Evolutionary conservation across 2,888 invertebrate species (phyloP).

Genomic region (Fragum sueziense): DNA sequence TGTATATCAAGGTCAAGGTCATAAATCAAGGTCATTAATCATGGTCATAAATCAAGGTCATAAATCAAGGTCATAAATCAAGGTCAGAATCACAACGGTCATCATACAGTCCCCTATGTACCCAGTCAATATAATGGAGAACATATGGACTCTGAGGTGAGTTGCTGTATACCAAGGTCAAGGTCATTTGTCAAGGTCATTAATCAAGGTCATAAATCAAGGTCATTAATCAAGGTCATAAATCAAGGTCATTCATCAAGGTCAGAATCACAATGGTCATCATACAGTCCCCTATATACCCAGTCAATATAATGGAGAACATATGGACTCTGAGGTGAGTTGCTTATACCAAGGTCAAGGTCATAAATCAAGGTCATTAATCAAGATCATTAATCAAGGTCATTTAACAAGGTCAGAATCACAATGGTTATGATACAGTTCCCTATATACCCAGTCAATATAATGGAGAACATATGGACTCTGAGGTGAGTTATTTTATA

Average conservation of each 20-base stretch:
- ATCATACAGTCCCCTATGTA: slow-evolving; percentile 60
- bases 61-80: slow-evolving; percentile 67
- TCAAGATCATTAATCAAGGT: too few species aligned
- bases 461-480: slow-evolving; percentile 41
- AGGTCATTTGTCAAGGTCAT: too few species aligned
- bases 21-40: too few species aligned
- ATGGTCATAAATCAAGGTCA: too few species aligned
- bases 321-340: slow-evolving; percentile 55
- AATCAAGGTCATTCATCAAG: slow-evolving; percentile 68
- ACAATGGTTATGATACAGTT: slow-evolving; percentile 70
- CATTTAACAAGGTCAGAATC: slow-evolving; percentile 68
- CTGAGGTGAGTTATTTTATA: slow-evolving; percentile 59
- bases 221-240: too few species aligned
- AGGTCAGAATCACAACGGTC: slow-evolving; percentile 70
- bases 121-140: slow-evolving; percentile 40
- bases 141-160: slow-evolving; percentile 54
- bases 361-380: too few species aligned
- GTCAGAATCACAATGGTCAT: slow-evolving; percentile 70
- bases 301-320: slow-evolving; percentile 38
- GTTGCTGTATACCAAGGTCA: too few species aligned
- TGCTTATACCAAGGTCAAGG: too few species aligned
- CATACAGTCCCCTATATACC: slow-evolving; percentile 51
- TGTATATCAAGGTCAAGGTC: too few species aligned
- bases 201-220: too few species aligned
- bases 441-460: slow-evolving; percentile 39